phyloP scores from a whole-genome alignment of 2,888 invertebrate genomes.

The Tupiocoris notatus region DNA sequence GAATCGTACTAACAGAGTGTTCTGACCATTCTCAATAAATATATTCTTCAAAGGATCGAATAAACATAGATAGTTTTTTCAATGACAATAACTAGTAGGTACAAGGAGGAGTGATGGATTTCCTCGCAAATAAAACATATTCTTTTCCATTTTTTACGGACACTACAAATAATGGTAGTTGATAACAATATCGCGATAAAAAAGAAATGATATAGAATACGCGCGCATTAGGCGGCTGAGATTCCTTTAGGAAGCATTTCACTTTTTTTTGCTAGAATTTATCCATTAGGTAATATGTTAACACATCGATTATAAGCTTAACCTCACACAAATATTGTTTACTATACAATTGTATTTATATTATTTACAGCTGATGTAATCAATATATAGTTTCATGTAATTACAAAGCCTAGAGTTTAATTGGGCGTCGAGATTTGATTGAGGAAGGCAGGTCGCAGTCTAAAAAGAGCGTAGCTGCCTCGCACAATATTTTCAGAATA shows the following conservation, averaged over 20 bases:
- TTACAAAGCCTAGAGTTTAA: slow-evolving; percentile 26
- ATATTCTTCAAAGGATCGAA: slow-evolving; percentile 29
- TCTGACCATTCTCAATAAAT: slow-evolving; percentile 39
- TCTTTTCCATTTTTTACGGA: slow-evolving; percentile 12
- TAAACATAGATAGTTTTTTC: slow-evolving; percentile 35
- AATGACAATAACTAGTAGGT: slow-evolving; percentile 32
- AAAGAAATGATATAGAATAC: slow-evolving; percentile 33
- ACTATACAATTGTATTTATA: slow-evolving; percentile 48
- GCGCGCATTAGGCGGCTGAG: slow-evolving; percentile 36
- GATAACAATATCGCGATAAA: slow-evolving; percentile 26
- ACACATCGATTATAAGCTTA: slow-evolving; percentile 35
- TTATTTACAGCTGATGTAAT: slow-evolving; percentile 43
- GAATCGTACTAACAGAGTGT: slow-evolving; percentile 27
- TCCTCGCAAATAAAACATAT: slow-evolving; percentile 16
- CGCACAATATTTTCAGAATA: slow-evolving; percentile 8
- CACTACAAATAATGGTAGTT: slow-evolving; percentile 35
- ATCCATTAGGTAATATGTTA: slow-evolving; percentile 8
- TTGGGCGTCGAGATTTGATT: slow-evolving; percentile 24
- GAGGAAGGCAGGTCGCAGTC: slow-evolving; percentile 22
- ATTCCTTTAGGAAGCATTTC: slow-evolving; percentile 48
- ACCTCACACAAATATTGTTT: slow-evolving; percentile 44
- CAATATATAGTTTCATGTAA: slow-evolving; percentile 19
- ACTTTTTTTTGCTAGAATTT: slow-evolving; percentile 39
- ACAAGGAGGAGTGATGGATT: slow-evolving; percentile 15
- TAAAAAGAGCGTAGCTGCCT: too few species aligned